Evolutionary conservation across 2,888 invertebrate genomes (phyloP), one percentile per base, ranked within the genome.

Genomic region (Hydroisotoma schaefferi): DNA sequence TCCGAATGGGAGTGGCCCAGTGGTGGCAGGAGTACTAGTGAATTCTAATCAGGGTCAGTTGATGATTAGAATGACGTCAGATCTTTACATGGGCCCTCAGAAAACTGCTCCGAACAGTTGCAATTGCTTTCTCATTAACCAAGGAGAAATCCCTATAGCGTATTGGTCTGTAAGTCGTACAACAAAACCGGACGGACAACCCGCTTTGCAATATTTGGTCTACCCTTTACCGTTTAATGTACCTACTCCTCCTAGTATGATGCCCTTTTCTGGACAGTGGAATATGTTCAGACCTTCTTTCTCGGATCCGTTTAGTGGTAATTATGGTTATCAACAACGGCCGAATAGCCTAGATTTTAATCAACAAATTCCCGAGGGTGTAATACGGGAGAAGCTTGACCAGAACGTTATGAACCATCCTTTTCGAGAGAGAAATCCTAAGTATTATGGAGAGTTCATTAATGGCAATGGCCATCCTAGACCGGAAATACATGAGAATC

Each of bases 81-180:
- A 68, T 25, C 57, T 69, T 0, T 23, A 55, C 12, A 57, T 46
- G 25, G 61, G 44, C 6, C 43, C 27, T 27, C 52, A 43, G n/a
- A 8, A 12, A 20, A 20, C 25, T 1, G 22, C 28, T 26, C 23
- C 28, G 6, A 55, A 64, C n/a, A 28, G 52, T 2, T 72, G 72
- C 52, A 56, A 63, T 18, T 72, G 72, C 53, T 66, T 58, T 33
- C 55, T 72, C n/a, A 51, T 72, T 10, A 47, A 63, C 38, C 61
- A 67, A 15, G 72, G 70, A 10, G 72, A 72, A 18, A 62, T 64
- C 27, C 51, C 67, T 22, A 46, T 72, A 54, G 70, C 72, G 0
- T 72, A 72, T 38, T 72, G 70, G 70, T 60, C 70, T 26, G 67
- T 72, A 27, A 65, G 63, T 29, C 46, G 68, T 29, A 63, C 68